Conservation (phyloP, 1,140 invertebrate species). For the Platyscapa corneri region DNA sequence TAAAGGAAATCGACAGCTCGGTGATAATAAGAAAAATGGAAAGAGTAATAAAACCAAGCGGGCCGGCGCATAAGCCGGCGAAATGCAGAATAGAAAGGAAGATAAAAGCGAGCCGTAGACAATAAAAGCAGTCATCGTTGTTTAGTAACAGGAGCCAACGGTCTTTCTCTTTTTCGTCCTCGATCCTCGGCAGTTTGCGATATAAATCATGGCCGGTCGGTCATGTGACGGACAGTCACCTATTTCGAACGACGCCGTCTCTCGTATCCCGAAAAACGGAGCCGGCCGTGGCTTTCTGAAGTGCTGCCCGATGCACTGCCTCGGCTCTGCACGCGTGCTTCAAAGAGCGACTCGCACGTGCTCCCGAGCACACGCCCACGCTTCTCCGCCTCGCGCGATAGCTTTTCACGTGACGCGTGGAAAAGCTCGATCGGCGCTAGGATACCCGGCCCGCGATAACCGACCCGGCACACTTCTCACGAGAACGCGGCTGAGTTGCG, state of each 20-base stretch:
- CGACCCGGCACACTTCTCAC: no score
- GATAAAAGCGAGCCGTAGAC: conserved; percentile 31
- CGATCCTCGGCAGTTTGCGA: conserved; percentile 58
- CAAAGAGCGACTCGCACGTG: neutral
- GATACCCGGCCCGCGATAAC: neutral
- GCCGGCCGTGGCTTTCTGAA: no score
- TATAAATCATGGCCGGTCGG: conserved; percentile 66
- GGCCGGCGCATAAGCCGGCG: neutral
- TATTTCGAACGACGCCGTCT: conserved; percentile 63
- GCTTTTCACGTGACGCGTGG: neutral
- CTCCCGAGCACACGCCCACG: neutral
- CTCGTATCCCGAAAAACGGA: conserved; percentile 35
- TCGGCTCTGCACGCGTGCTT: neutral
- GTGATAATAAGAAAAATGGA: neutral
- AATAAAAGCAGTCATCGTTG: conserved; percentile 4
- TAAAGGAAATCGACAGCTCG: conserved; percentile 4
- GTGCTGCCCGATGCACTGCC: no score
- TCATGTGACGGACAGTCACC: conserved; percentile 66
- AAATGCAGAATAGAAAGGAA: conserved; percentile 24
- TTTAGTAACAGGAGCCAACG: neutral
- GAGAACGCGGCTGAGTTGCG: neutral
- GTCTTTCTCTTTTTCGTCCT: conserved; percentile 54
- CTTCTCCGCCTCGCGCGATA: no score
- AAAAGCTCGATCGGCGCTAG: neutral
- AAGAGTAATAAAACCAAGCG: neutral